Conservation (phyloP, 2,888 invertebrate genomes). For the Sphaerolaimus hirsutus region DNA sequence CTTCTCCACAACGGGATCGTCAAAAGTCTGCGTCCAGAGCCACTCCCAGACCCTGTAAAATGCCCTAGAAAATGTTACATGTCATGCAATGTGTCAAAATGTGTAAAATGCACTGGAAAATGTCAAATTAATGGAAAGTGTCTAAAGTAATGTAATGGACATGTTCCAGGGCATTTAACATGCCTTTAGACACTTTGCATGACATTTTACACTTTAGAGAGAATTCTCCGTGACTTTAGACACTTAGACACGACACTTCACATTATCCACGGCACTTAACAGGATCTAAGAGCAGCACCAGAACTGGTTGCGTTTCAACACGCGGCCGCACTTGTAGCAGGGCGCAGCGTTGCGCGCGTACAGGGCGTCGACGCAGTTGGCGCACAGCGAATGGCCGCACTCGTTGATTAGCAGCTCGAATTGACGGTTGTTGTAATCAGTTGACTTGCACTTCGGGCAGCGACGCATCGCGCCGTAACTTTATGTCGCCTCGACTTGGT, state of each 20-base stretch:
- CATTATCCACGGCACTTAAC: too few relatives aligned
- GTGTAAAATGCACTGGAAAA: too few relatives aligned
- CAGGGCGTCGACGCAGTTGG: constrained; percentile 79
- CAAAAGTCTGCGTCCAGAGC: constrained; percentile 78
- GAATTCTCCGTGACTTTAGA: neutral
- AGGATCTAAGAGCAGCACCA: too few relatives aligned
- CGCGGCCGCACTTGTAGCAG: constrained; percentile 79
- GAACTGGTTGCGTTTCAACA: too few relatives aligned
- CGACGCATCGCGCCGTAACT: constrained; percentile 31
- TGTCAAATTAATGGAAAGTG: too few relatives aligned
- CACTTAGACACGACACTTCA: too few relatives aligned
- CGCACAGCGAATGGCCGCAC: constrained; percentile 89
- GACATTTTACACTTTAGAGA: neutral
- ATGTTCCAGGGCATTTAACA: too few relatives aligned
- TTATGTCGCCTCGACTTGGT: too few relatives aligned
- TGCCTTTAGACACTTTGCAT: too few relatives aligned
- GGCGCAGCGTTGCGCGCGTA: constrained; percentile 86
- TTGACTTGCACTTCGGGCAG: constrained; percentile 89
- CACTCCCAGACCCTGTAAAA: constrained; percentile 53
- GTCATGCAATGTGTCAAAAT: neutral
- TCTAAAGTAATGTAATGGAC: too few relatives aligned
- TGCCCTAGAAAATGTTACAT: neutral
- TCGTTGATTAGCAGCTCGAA: constrained; percentile 89
- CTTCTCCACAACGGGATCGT: constrained; percentile 83
- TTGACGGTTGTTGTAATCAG: constrained; percentile 80